Base-by-base conservation (phyloP, 2,888 invertebrate species). In the Macropis europaea region DNA sequence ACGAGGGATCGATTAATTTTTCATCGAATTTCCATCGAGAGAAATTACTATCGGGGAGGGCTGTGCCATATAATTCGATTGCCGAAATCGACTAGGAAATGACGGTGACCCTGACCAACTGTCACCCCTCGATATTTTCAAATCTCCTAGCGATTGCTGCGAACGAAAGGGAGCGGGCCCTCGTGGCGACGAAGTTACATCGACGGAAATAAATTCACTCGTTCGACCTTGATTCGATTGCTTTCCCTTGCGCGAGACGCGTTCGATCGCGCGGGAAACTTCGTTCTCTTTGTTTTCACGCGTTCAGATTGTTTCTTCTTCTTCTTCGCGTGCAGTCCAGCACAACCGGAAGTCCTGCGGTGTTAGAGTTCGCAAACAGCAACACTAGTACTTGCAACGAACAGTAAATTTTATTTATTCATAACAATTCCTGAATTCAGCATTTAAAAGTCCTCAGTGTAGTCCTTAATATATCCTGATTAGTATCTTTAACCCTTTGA, bases 71-170 rank as follows among this genome's bases (percentile, higher is more conserved):
- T 87, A 86, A 88, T 88, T 87, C 85, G 85, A 88, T 88, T 87
- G 87, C 84, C 84, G 82, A 87, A 86, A 88, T 88, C 85, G 85
- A 86, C 86, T 87, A 86, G 87, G 86, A 88, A 88, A 87, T 88
- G 77, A 84, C 83, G 67, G 74, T 77, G 77, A 77, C 63, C 48
- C 67, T 59, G 45, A 48, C 61, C 59, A 52, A 69, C 74, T 61
- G 62, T 52, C 48, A 53, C 66, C 45, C 45, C 53, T 30, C 72
- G 71, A 77, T 79, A 73, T 86, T 86, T 85, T 76, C 82, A 82
- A 82, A 86, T 84, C 84, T 86, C 84, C 85, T 80, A 69, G 74
- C 79, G 80, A 82, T 85, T 82, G 82, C 71, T 60, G 42, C 34
- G 43, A 13, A 22, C 19, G 24, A 15, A n/a, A 15, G 40, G 19